These are phyloP conservation scores for Ageneiosus marmoratus DNA, from an alignment of 2,113 vertebrate genomes.

Conservation along the genomic window DNA sequence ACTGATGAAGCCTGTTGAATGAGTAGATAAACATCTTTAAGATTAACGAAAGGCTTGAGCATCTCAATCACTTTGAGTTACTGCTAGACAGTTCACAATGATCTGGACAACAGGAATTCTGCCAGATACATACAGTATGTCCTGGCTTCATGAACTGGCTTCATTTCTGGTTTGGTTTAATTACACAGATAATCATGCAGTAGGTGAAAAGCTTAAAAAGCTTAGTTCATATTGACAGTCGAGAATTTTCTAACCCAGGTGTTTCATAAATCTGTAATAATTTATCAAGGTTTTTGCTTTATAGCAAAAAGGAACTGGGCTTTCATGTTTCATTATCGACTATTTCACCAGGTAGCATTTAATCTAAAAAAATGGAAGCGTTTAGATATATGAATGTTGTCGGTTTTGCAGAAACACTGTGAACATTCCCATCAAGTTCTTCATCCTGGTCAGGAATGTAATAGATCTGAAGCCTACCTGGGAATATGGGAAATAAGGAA, in stretches of 20 bases:
- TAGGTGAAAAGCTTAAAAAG: not conserved
- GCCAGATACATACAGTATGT: not conserved
- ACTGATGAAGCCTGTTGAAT: conserved; percentile 1
- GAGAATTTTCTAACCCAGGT: too few relatives aligned
- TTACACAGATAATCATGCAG: not conserved
- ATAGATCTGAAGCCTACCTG: not conserved
- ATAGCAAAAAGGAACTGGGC: not conserved
- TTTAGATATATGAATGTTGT: not conserved
- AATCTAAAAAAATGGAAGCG: not conserved
- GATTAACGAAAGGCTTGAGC: conserved; percentile 12
- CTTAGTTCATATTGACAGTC: not conserved
- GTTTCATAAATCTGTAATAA: too few relatives aligned
- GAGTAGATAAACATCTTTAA: conserved; percentile 26
- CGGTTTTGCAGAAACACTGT: not conserved
- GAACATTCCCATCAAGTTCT: not conserved
- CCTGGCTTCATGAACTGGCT: not conserved
- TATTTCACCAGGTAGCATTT: not conserved
- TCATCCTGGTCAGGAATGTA: not conserved
- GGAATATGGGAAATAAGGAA: not conserved
- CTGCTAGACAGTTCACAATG: not conserved
- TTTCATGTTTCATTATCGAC: not conserved
- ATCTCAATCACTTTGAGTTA: conserved; percentile 26
- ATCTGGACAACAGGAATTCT: not conserved
- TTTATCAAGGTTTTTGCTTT: not conserved
- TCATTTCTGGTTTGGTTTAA: not conserved